These are phyloP conservation scores for Harpagoxenus sublaevis DNA, from an alignment of 2,888 invertebrate genomes.

Conservation along the genomic window DNA sequence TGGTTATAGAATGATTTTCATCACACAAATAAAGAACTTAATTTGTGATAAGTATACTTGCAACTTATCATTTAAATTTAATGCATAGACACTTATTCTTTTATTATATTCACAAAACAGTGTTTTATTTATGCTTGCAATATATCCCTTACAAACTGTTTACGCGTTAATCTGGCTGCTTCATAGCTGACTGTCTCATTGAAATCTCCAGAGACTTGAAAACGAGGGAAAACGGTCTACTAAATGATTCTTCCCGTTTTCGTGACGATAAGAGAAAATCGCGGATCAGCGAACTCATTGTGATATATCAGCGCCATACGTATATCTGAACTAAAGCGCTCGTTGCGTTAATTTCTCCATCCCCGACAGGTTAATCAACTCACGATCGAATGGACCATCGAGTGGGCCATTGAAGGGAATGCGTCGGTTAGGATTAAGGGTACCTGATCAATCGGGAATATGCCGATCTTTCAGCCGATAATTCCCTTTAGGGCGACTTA, in stretches of 20 bases:
- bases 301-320: background rate
- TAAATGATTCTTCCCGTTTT: background rate
- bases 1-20: background rate
- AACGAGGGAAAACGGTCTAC: background rate
- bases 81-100: constrained; percentile 10
- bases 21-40: background rate
- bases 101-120: background rate
- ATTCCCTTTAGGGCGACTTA: background rate
- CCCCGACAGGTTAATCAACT: constrained; percentile 4
- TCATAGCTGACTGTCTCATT: background rate
- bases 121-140: background rate
- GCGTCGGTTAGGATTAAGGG: background rate
- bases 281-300: constrained; percentile 7
- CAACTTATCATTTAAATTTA: background rate
- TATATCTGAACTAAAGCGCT: constrained; percentile 13
- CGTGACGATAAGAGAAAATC: constrained; percentile 3
- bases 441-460: background rate
- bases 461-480: background rate
- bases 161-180: background rate
- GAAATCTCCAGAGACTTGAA: background rate
- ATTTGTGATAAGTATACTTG: background rate
- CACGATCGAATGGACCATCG: background rate
- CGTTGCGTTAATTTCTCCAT: constrained; percentile 26
- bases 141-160: background rate
- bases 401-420: background rate